phyloP scores from a whole-genome alignment of 1,140 invertebrate genomes.

The Tachypleus tridentatus region DNA sequence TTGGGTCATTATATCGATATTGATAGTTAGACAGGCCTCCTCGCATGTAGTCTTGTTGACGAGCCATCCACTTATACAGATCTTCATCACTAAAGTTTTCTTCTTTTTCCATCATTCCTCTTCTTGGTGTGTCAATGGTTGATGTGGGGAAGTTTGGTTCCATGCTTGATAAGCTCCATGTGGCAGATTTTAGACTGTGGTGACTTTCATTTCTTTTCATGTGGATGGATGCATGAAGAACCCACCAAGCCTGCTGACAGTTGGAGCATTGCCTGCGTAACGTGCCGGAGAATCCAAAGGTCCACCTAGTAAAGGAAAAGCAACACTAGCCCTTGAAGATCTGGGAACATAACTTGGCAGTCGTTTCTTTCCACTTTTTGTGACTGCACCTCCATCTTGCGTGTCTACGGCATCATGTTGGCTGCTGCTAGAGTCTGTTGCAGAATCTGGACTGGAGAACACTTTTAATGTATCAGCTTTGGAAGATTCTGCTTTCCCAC shows the following conservation, averaged over 20 bases:
- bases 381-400: neutral
- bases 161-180: conserved; percentile 31
- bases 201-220: conserved; percentile 55
- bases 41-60: conserved; percentile 56
- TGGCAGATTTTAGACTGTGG: conserved; percentile 46
- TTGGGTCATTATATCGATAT: conserved; percentile 14
- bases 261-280: conserved; percentile 13
- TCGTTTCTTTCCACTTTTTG: conserved; percentile 21
- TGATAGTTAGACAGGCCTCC: conserved; percentile 14
- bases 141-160: conserved; percentile 22
- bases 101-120: conserved; percentile 21
- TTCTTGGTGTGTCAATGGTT: conserved; percentile 24
- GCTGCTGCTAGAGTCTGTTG: conserved; percentile 17
- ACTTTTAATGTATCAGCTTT: conserved; percentile 9
- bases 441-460: conserved; percentile 20
- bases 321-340: conserved; percentile 57
- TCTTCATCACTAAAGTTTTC: conserved; percentile 47
- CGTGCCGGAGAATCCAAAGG: conserved; percentile 24
- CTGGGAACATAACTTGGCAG: conserved; percentile 50
- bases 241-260: conserved; percentile 38
- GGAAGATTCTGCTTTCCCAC: neutral
- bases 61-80: conserved; percentile 90
- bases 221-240: conserved; percentile 12
- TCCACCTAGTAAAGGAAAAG: conserved; percentile 46
- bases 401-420: conserved; percentile 24